These are phyloP conservation scores for Arctopsyche grandis DNA, from an alignment of 1,140 invertebrate species.

Conservation along the genomic window DNA sequence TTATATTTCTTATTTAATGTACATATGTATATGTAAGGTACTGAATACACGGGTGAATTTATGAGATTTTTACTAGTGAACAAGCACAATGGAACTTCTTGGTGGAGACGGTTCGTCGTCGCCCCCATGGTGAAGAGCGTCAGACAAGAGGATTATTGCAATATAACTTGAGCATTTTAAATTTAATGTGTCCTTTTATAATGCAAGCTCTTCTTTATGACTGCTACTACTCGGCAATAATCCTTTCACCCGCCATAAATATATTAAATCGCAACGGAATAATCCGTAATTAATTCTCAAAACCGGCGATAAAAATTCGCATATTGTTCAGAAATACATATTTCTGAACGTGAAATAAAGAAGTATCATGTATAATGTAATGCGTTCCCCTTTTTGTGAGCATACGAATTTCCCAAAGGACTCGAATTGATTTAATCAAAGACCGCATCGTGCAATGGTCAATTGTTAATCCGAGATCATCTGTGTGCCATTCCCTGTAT, in stretches of 20 bases:
- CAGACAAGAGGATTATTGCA: conserved; percentile 26
- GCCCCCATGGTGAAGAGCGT: not conserved
- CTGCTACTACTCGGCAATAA: conserved; percentile 19
- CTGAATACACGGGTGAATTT: not conserved
- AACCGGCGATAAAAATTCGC: no score
- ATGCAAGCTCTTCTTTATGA: conserved; percentile 16
- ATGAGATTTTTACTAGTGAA: conserved; percentile 41
- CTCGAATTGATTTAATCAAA: conserved; percentile 53
- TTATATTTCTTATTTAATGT: not conserved
- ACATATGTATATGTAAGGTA: no score
- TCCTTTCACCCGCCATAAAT: conserved; percentile 16
- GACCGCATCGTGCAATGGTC: conserved; percentile 40
- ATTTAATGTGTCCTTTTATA: conserved; percentile 43
- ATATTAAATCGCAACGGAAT: conserved; percentile 19
- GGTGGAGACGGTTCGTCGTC: not conserved
- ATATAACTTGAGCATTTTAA: conserved; percentile 3
- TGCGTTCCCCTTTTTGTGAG: not conserved
- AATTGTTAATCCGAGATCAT: conserved; percentile 51
- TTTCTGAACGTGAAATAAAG: no score
- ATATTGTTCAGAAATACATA: no score
- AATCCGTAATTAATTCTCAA: not conserved
- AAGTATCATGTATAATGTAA: no score
- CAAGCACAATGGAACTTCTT: conserved; percentile 35
- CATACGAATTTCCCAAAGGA: conserved; percentile 48
- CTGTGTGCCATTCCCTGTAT: conserved; percentile 12